Evolutionary conservation across 2,113 vertebrate genomes (phyloP).

Genomic region (Etia nguti): DNA sequence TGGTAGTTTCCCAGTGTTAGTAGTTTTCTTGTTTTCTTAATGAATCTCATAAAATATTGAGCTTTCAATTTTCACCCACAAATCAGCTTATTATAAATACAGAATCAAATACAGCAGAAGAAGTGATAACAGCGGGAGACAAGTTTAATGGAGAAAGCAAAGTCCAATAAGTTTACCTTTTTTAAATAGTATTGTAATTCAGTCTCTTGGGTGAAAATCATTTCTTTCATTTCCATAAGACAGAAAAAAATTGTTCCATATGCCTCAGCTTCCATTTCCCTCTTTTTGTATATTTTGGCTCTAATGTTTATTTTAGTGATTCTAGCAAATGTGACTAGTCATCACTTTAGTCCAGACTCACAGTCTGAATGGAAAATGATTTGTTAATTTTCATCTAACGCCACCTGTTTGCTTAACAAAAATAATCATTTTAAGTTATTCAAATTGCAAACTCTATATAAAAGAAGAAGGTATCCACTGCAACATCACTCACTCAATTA

Average conservation of each 20-base stretch:
- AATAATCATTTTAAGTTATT: neutral
- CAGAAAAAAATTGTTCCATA: fast-evolving
- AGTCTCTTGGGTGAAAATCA: neutral
- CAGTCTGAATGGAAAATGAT: neutral
- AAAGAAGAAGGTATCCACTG: fast-evolving
- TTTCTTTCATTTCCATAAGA: neutral
- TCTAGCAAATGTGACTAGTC: neutral
- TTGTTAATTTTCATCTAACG: neutral
- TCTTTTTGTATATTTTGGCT: neutral
- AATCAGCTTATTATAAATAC: neutral
- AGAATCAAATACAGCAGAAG: neutral
- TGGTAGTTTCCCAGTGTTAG: neutral
- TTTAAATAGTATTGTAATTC: neutral
- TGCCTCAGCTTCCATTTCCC: neutral
- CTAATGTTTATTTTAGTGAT: neutral
- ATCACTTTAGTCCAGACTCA: neutral
- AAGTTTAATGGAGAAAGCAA: neutral
- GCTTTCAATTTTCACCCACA: neutral
- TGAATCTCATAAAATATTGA: neutral
- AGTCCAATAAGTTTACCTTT: neutral
- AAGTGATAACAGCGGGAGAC: fast-evolving
- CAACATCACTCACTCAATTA: neutral
- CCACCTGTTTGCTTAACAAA: neutral
- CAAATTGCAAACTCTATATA: neutral
- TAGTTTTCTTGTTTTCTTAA: conserved; percentile 9